Base-by-base conservation (phyloP, 1,140 invertebrate species). In the Pemphigus obesinymphae region DNA sequence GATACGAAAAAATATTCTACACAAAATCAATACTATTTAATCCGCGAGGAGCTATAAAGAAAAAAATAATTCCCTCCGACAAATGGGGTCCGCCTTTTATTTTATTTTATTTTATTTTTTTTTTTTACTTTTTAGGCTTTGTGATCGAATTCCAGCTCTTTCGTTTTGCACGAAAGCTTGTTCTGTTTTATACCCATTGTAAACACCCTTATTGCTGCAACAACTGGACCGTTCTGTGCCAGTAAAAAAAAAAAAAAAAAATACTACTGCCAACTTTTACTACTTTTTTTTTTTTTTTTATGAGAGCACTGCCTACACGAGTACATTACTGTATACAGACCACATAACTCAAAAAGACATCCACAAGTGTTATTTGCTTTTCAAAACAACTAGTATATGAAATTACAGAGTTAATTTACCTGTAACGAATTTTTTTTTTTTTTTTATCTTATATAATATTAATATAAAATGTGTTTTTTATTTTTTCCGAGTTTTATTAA, bases 341-440 rank as follows among this genome's bases (percentile, higher is more conserved):
- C 40, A 26, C 68, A 70, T 70, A 70, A 70, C 40, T 70, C 40
- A 70, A 11, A 17, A 20, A 45, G 40, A 70, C 68, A 15, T 70
- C 68, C 37, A 45, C 68, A 45, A 70, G 68, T 45, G 68, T 70
- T 70, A 70, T 70, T 43, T 45, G 68, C 40, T 26, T 45, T 70
- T 70, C 40, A 68, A 68, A 68, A 43, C 68, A 29, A 11, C 10
- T 13, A 6, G 68, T 70, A 70, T 29, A 70, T n/a, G n/a, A 70
- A 70, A 70, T 26, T 70, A 70, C 66, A 43, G 17, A 70, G 40
- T n/a, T 70, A 70, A 70, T 70, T 26, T 70, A 45, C 29, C 40
- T 8, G 37, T 45, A 13, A 68, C 37, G 20, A 23, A 6, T 23
- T 40, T 29, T 61, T 61, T 11, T 26, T 58, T 63, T 17, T 63